Evolutionary conservation across 2,888 invertebrate species (phyloP), one percentile per base, ranked within the genome.

Genomic region (Sinopyrophorus schimmeli): DNA sequence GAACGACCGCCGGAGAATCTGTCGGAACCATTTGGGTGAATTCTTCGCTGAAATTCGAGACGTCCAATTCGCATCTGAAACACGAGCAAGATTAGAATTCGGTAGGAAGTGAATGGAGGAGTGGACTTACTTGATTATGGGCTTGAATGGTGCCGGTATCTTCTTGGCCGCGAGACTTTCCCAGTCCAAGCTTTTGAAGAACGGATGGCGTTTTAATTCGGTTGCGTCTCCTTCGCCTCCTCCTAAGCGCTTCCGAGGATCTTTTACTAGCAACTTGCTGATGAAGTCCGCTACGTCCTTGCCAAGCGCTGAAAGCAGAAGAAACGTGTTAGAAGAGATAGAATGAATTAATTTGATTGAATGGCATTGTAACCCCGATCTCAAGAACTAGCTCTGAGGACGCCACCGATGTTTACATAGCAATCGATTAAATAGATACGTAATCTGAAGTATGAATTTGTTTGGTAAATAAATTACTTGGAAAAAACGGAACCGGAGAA

Each of bases 11-110:
- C 0, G 95, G 95, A 3, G 94, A 93, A 74, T 96, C 95, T 0
- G 90, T 86, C 4, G 94, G 89, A 37, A 85, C 81, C 86, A 94
- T 90, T 63, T 86, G 84, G 0, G 97, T 98, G 75, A 98, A 98
- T 76, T 98, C 97, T 57, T 92, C 92, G 28, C 95, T 90, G 74
- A 98, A 98, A 79, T 98, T 96, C 67, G 92, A 91, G 7, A 93
- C 92, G 75, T 98, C 97, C 53, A 92, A 79, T 71, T 94, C 93
- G 72, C 87, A 82, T 56, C 78, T 77, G 40, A 9, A 27, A 24
- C 5, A 16, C n/a, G n/a, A n/a, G n/a, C n/a, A n/a, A 7, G 20
- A 20, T 20, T 6, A 20, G 6, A 20, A 20, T 5, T 20, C 20
- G 20, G 20, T 5, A 4, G 6, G 6, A 20, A 4, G 5, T 4